Evolutionary conservation across 2,888 invertebrate species (phyloP).

Genomic region (Temnothorax rugatulus): DNA sequence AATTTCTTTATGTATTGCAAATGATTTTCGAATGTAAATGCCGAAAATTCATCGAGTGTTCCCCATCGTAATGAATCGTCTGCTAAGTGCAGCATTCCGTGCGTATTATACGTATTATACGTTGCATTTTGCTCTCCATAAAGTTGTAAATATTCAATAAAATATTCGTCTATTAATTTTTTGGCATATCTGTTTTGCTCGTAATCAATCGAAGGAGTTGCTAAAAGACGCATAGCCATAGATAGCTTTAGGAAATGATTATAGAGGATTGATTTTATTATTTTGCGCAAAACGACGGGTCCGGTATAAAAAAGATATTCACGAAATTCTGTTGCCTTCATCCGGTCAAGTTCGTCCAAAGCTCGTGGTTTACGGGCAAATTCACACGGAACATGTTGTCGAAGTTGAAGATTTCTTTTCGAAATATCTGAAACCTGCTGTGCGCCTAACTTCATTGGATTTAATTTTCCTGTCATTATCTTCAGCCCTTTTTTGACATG

Average conservation of each 20-base stretch:
- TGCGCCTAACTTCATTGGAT: background rate
- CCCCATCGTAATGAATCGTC: background rate
- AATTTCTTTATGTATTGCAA: too few relatives aligned
- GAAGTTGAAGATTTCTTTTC: background rate
- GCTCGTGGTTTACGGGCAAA: constrained; percentile 3
- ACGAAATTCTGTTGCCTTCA: background rate
- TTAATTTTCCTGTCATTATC: background rate
- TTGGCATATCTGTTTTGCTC: constrained; percentile 4
- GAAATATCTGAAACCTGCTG: background rate
- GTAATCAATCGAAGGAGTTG: background rate
- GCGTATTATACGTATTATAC: background rate
- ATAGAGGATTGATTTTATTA: background rate
- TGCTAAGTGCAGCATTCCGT: background rate
- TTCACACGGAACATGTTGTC: background rate
- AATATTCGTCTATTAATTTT: background rate
- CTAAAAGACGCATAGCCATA: background rate
- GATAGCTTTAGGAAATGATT: constrained; percentile 7
- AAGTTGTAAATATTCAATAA: background rate
- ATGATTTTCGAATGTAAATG: background rate
- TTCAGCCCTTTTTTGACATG: background rate
- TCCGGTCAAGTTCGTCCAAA: background rate
- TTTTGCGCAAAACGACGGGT: background rate
- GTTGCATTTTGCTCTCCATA: background rate
- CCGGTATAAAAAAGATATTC: too few relatives aligned
- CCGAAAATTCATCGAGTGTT: background rate